Conservation (phyloP, 2,113 vertebrate species). For the Ibidorhyncha struthersii region DNA sequence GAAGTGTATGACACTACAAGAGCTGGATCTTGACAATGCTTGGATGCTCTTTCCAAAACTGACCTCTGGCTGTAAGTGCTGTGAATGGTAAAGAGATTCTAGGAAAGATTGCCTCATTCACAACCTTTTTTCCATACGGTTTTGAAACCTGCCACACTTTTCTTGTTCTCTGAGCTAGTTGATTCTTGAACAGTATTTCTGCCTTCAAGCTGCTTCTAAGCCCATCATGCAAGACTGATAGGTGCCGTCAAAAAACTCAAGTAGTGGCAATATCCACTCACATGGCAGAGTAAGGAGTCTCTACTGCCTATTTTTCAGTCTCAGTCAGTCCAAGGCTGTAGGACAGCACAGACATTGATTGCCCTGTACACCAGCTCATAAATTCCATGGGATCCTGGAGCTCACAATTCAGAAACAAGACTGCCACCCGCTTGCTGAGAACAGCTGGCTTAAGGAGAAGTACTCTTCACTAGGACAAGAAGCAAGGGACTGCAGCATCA, state of each 20-base stretch:
- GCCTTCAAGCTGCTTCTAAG: neutral
- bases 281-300: neutral
- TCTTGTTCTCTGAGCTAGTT: neutral
- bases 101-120: neutral
- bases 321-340: neutral
- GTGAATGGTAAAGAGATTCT: neutral
- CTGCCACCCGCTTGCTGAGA: neutral
- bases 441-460: neutral
- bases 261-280: neutral
- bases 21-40: neutral
- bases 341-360: neutral
- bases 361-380: neutral
- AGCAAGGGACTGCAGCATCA: neutral
- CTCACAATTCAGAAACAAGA: neutral
- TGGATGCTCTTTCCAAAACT: neutral
- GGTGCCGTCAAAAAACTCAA: neutral
- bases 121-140: neutral
- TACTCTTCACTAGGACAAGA: neutral
- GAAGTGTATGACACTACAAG: neutral
- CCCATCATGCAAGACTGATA: neutral
- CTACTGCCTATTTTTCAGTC: neutral
- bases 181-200: neutral
- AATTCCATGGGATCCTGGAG: neutral
- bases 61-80: neutral
- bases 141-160: neutral